Evolutionary conservation across 2,888 invertebrate genomes (phyloP), one percentile per base, ranked within the genome.

Genomic region (Leptinotarsa haldemani): DNA sequence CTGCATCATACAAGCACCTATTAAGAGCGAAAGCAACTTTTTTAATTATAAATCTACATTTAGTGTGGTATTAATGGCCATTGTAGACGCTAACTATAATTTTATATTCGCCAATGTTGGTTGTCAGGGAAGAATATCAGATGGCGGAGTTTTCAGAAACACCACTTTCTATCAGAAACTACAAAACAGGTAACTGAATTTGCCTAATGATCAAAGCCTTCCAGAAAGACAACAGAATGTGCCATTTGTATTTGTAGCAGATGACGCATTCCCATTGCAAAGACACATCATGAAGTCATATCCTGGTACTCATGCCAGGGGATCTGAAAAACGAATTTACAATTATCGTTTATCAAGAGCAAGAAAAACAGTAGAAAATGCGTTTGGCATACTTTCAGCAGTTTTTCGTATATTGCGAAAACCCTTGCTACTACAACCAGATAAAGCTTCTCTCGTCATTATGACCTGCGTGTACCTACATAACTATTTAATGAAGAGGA

Each of bases 11-110:
- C 78, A 84, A 77, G 75, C 80, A 67, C 85, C 85, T 53, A 40
- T 73, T 20, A 75, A 82, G 50, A 80, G 77, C 67, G 83, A 83
- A 65, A 81, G 80, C 22, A 80, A 83, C 68, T 79, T 80, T 77
- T 83, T 74, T 67, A 83, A 85, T 69, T 86, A 85, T 75, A 86
- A 86, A 81, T 71, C 52, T 0, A 74, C 74, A 74, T 83, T 83
- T 72, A 85, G 84, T 74, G 81, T 85, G 52, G 85, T 87, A 3
- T 75, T 88, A 65, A 77, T 86, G 22, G 22, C 22, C 22, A 22
- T 22, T 22, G 22, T 22, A 22, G 22, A 22, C 22, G 22, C 22
- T 22, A 22, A 22, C 22, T 22, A 22, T 22, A 22, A 22, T 22
- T 22, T 22, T 22, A 22, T 22, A 22, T 22, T 22, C 22, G 22